Conservation (phyloP, 2,797 vertebrate genomes). For the Spinibarbus caldwelli region DNA sequence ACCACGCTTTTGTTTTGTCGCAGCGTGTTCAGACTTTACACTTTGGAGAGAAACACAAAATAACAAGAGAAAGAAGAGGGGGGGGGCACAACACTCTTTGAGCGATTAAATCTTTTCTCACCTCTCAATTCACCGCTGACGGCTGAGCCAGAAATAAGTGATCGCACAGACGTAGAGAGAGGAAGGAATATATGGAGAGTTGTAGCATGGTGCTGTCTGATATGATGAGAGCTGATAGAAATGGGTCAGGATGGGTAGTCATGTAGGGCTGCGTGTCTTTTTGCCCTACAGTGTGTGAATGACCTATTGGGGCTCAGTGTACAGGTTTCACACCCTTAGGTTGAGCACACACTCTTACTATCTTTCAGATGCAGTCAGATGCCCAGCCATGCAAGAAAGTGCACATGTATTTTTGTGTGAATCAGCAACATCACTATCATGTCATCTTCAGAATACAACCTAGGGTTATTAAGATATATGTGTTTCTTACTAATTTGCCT, state of each 20-base stretch:
- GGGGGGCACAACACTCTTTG: background rate
- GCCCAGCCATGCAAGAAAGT: conserved; percentile 7
- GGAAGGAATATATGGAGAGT: conserved; percentile 17
- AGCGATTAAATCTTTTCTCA: conserved; percentile 45
- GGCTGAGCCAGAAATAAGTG: conserved; percentile 20
- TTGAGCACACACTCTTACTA: conserved; percentile 15
- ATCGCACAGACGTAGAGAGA: conserved; percentile 7
- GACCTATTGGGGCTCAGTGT: conserved; percentile 37
- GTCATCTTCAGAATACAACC: background rate
- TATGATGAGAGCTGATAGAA: conserved; percentile 56
- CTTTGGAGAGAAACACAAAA: conserved; percentile 34
- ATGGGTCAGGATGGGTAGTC: conserved; percentile 54
- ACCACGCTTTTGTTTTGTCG: conserved; percentile 43
- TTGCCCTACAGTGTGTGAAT: conserved; percentile 36
- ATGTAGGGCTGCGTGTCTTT: conserved; percentile 43
- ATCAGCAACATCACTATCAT: background rate
- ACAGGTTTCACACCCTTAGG: conserved; percentile 51
- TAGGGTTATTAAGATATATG: background rate
- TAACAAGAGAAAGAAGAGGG: background rate
- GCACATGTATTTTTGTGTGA: conserved; percentile 6
- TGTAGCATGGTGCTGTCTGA: conserved; percentile 50
- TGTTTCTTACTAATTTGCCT: background rate
- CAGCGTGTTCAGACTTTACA: conserved; percentile 12
- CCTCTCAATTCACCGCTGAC: conserved; percentile 44
- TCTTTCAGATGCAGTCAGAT: conserved; percentile 35